Percentiles rank a stretch among this genome's conserved stretches.
These are phyloP conservation scores for Danio jaintianensis DNA, from an alignment of 2,797 vertebrate genomes.

Conservation along the genomic window DNA sequence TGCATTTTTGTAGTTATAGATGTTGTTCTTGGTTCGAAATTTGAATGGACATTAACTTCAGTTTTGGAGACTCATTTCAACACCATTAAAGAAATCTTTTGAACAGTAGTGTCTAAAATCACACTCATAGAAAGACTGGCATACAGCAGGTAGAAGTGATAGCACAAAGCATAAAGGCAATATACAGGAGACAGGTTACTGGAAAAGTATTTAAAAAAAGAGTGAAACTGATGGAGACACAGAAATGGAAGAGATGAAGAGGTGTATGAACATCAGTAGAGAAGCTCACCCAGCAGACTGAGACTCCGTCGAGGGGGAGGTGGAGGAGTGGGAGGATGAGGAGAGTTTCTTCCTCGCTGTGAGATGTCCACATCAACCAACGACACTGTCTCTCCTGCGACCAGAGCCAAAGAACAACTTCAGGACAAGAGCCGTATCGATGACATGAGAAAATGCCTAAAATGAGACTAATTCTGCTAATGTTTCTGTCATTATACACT, in stretches of 20 bases:
- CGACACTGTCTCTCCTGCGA: constrained; percentile 92
- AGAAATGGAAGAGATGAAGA: constrained; percentile 32
- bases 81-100: neutral
- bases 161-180: neutral
- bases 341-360: constrained; percentile 86
- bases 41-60: neutral
- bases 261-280: constrained; percentile 5
- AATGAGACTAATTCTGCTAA: constrained; percentile 35
- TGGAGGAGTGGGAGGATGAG: constrained; percentile 92
- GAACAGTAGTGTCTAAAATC: neutral
- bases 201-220: neutral
- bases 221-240: constrained; percentile 1
- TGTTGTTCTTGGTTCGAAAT: too few species aligned
- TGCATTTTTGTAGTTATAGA: too few species aligned
- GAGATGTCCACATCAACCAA: constrained; percentile 97
- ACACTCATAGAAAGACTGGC: neutral
- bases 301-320: constrained; percentile 94
- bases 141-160: neutral
- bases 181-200: neutral
- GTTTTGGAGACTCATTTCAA: neutral
- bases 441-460: constrained; percentile 7
- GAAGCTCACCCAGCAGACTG: constrained; percentile 89
- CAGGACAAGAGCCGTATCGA: constrained; percentile 5
- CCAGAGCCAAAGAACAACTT: constrained; percentile 19
- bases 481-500: constrained; percentile 28